phyloP scores from a whole-genome alignment of 2,888 invertebrate genomes.

The Oxystoma pomonae region DNA sequence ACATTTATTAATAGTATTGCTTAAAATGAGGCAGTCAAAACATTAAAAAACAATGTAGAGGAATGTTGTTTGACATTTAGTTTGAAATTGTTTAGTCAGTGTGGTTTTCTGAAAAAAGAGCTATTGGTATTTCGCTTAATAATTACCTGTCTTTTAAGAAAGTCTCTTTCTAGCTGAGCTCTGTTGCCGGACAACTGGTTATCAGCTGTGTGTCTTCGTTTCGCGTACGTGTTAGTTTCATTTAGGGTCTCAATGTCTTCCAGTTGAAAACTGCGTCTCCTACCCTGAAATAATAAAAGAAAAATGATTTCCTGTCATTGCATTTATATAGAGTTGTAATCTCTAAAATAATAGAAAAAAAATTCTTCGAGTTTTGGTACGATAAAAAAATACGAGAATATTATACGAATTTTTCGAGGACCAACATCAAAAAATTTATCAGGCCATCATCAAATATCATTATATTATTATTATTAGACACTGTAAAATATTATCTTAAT shows the following conservation, averaged over 20 bases:
- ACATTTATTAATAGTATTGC: too few species aligned
- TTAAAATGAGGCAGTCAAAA: too few species aligned
- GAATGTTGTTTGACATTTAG: too few species aligned
- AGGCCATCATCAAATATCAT: background rate
- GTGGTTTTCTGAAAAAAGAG: too few species aligned
- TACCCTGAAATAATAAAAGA: slow-evolving; percentile 31
- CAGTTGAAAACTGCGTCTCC: slow-evolving; percentile 44
- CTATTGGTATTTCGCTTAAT: too few species aligned
- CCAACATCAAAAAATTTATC: too few species aligned
- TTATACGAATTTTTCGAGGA: background rate
- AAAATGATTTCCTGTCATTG: too few species aligned
- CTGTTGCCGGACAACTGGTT: slow-evolving; percentile 39
- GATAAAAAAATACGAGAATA: background rate
- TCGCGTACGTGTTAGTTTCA: slow-evolving; percentile 64
- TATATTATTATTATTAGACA: background rate
- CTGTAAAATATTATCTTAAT: background rate
- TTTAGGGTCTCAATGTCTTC: slow-evolving; percentile 44
- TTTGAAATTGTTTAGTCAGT: too few species aligned
- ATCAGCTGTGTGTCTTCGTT: slow-evolving; percentile 53
- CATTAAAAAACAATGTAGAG: too few species aligned
- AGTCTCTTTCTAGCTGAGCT: slow-evolving; percentile 40
- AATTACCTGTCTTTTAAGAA: slow-evolving; percentile 41
- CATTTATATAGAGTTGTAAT: too few species aligned
- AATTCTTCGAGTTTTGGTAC: background rate
- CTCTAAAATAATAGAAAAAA: too few species aligned